Base-by-base conservation (phyloP, 1,140 invertebrate genomes). In the Reticulitermes speratus region DNA sequence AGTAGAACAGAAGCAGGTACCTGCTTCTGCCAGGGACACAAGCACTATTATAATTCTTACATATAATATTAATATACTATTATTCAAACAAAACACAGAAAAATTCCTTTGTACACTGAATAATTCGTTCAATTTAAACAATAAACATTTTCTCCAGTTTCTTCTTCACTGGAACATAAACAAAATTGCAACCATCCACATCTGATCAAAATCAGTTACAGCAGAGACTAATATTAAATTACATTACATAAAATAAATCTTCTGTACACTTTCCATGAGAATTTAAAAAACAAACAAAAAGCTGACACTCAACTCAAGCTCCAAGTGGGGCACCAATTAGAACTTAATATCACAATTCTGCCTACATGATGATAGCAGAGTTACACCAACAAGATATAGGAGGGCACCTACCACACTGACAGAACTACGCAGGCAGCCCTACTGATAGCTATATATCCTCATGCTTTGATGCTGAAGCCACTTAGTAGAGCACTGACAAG, bases 381-480 rank as follows among this genome's bases (percentile, higher is more conserved):
- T 75, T 2, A 75, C 65, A 75, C 65, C 65, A 75, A 75, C 16
- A 16, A 75, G 25, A 75, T 75, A 75, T 8, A 30, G 25, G 14
- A 75, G 65, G 65, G 65, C 65, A 75, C 65, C 65, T 75, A 75
- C 65, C 65, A 75, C 65, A 75, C n/a, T 30, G 65, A 75, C 25
- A 25, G 65, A 75, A 75, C 65, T 75, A 75, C 16, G 65, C 65
- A 75, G 65, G 65, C 65, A 75, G 65, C 65, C 65, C 65, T 75
- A 75, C 65, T 75, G 65, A 75, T 30, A 75, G 65, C 65, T 75
- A 75, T 75, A 30, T 75, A 75, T 75, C 65, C 44, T 85, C 59
- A 85, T 85, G 59, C 65, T 85, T 59, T 85, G 85, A 52, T 85
- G 85, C 65, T 85, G 85, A 69, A 85, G 75, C 85, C 59, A 85